phyloP scores from a whole-genome alignment of 1,140 invertebrate species.

The Pseudachorutes palmiensis region DNA sequence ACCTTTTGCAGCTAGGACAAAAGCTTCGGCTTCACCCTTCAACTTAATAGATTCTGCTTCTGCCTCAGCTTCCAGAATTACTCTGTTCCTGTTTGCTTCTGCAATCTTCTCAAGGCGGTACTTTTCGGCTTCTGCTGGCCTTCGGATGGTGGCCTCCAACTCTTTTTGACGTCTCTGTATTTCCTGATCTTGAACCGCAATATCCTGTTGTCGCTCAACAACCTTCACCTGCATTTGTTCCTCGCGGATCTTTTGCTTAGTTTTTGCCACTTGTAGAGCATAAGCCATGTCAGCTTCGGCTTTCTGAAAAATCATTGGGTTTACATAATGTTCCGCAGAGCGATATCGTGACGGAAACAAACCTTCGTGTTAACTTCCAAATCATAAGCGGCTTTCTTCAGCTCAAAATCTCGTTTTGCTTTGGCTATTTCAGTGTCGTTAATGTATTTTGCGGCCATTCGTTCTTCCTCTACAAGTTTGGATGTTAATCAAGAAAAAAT shows the following conservation, averaged over 20 bases:
- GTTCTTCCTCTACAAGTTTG: slow-evolving; percentile 64
- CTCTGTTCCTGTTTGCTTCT: slow-evolving; percentile 76
- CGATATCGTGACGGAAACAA: not conserved
- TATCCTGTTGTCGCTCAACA: slow-evolving; percentile 85
- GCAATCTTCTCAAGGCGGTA: slow-evolving; percentile 85
- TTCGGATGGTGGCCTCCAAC: slow-evolving; percentile 77
- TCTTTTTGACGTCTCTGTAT: slow-evolving; percentile 75
- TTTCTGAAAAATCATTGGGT: slow-evolving; percentile 46
- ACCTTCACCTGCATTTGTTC: slow-evolving; percentile 95
- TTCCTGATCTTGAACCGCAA: slow-evolving; percentile 81
- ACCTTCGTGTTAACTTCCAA: slow-evolving; percentile 91
- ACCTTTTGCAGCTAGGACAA: slow-evolving; percentile 84
- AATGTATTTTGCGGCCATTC: slow-evolving; percentile 64
- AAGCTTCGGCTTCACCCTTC: slow-evolving; percentile 74
- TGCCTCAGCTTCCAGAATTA: slow-evolving; percentile 84
- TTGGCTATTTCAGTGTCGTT: slow-evolving; percentile 97
- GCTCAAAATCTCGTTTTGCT: slow-evolving; percentile 85
- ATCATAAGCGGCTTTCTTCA: slow-evolving; percentile 95
- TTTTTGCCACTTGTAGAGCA: slow-evolving; percentile 75
- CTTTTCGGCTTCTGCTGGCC: slow-evolving; percentile 90
- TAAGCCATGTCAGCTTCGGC: slow-evolving; percentile 93
- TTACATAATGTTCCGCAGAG: not conserved
- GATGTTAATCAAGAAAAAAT: not conserved
- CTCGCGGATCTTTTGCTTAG: slow-evolving; percentile 90
- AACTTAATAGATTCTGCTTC: slow-evolving; percentile 80